A percentile compares a stretch with the other conserved stretches of the same genome.
These are phyloP conservation scores for Sterrhoptilus dennistouni DNA, from an alignment of 2,113 vertebrate species.

Conservation along the genomic window DNA sequence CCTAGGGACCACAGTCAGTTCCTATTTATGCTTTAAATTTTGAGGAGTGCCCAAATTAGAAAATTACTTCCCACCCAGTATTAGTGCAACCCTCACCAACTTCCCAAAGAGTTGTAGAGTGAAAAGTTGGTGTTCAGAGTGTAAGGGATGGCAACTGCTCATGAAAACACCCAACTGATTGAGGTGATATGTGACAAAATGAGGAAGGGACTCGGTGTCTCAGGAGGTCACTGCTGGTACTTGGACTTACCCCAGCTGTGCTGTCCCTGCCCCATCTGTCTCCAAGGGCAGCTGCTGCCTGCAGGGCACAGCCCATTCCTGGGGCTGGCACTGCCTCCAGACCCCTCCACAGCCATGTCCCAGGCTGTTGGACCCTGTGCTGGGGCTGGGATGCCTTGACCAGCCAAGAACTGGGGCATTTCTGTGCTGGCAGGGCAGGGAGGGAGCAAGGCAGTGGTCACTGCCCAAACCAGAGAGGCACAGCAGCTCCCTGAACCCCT, in stretches of 20 bases:
- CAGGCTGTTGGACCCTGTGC: not conserved
- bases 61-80: not conserved
- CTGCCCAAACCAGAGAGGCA: not conserved
- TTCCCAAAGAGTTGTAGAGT: not conserved
- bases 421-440: fast-evolving
- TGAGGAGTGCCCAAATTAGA: not conserved
- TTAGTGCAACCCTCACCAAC: not conserved
- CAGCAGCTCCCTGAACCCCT: not conserved
- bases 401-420: not conserved
- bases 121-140: not conserved
- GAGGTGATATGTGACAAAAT: not conserved
- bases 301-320: not conserved
- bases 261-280: not conserved
- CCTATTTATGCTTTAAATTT: not conserved
- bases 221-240: not conserved
- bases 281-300: not conserved
- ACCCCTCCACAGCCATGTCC: not conserved
- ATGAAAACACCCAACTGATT: not conserved
- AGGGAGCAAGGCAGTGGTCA: not conserved
- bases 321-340: not conserved
- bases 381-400: too few species aligned
- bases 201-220: not conserved
- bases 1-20: not conserved
- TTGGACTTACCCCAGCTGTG: not conserved
- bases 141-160: not conserved